These are phyloP conservation scores for Keiferia lycopersicella DNA, from an alignment of 2,888 invertebrate species.

Conservation along the genomic window DNA sequence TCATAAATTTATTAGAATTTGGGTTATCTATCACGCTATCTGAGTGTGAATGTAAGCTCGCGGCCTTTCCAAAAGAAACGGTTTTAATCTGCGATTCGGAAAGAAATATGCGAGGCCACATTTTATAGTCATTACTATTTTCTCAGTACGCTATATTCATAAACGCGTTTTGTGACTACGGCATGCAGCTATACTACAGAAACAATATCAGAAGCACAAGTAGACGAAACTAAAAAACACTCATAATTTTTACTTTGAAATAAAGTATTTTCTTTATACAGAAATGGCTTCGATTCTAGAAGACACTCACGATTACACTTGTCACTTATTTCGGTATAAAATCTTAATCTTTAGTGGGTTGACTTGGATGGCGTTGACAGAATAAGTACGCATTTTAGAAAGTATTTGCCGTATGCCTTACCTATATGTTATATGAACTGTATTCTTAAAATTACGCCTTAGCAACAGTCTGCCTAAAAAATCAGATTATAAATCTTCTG, in stretches of 20 bases:
- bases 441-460: background rate
- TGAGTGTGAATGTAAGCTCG: constrained; percentile 17
- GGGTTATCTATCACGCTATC: constrained; percentile 3
- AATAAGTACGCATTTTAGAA: too few relatives aligned
- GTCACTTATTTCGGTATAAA: too few relatives aligned
- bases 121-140: constrained; percentile 27
- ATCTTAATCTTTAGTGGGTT: too few relatives aligned
- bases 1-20: background rate
- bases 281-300: background rate
- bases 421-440: background rate
- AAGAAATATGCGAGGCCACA: constrained; percentile 37
- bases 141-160: constrained; percentile 36
- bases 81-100: constrained; percentile 24
- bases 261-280: background rate
- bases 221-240: background rate
- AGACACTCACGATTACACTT: background rate
- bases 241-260: background rate
- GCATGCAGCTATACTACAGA: constrained; percentile 30
- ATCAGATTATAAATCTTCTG: background rate
- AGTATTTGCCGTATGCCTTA: too few relatives aligned
- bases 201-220: constrained; percentile 9
- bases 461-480: too few relatives aligned
- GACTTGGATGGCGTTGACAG: too few relatives aligned
- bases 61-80: constrained; percentile 22
- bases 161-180: constrained; percentile 33